A percentile compares a stretch with the other conserved stretches of the same genome.
Evolutionary conservation across 2,888 invertebrate species (phyloP).

Genomic region (Eupeodes luniger): DNA sequence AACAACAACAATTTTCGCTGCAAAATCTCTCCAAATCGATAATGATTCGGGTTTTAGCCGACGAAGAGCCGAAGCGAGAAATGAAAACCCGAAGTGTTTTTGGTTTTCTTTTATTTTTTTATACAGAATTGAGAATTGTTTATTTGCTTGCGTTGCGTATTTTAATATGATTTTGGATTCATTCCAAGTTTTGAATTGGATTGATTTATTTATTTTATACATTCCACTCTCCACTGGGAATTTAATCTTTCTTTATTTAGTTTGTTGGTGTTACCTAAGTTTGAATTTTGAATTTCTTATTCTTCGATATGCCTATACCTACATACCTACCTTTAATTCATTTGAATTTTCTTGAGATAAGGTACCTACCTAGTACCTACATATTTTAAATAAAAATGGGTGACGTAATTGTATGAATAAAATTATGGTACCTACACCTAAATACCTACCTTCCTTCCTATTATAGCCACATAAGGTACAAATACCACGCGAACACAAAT

Average conservation of each 20-base stretch:
- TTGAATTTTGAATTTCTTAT: no score
- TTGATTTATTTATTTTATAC: not conserved
- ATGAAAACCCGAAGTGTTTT: conserved; percentile 15
- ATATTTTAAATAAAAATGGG: no score
- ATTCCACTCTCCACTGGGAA: conserved; percentile 7
- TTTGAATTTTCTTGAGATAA: no score
- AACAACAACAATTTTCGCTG: conserved; percentile 43
- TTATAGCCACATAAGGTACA: no score
- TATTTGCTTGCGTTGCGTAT: not conserved
- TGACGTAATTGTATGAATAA: no score
- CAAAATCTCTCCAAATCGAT: conserved; percentile 68
- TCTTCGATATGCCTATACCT: no score
- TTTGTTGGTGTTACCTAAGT: not conserved
- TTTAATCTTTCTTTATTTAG: not conserved
- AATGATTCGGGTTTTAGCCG: conserved; percentile 46
- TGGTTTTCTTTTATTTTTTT: not conserved
- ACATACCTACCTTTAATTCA: no score
- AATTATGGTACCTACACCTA: no score
- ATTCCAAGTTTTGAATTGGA: not conserved
- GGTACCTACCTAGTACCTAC: no score
- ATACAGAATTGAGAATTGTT: no score
- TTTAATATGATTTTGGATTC: conserved; percentile 23
- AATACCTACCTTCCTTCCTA: no score
- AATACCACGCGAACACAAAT: no score
- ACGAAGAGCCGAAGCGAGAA: not conserved